Evolutionary conservation across 2,888 invertebrate species (phyloP), one percentile per base, ranked within the genome.

Genomic region (Cephus nigrinus): DNA sequence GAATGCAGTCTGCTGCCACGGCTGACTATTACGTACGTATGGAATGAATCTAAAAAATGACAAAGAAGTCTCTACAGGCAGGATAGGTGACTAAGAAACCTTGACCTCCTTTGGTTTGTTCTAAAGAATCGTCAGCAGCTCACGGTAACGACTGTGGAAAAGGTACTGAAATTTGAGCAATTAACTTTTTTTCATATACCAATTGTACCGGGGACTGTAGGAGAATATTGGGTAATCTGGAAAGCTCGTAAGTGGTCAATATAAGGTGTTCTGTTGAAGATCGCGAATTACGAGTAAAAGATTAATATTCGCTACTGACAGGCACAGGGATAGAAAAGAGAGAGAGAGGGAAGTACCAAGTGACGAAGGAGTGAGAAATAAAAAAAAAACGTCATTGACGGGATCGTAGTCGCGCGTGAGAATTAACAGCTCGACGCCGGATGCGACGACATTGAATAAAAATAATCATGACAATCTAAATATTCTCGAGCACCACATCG

Each of bases 381-480:
- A 30, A 71, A 40, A 15, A 55, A 23, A 5, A 23, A 55, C 9
- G 9, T 55, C 55, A 23, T 23, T 23, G 23, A 55, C 55, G 23
- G 2, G 9, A 55, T 9, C 23, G 2, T n/a, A 23, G 35, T 32
- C 34, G 74, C 74, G 71, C 32, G 35, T 71, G 74, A 74, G 74
- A 34, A 74, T 75, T 71, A 71, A 33, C 31, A 31, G 12, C 71
- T 15, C 71, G 32, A 33, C 68, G 75, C 78, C 75, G 78, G 75
- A 75, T 68, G 75, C 36, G 35, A n/a, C 74, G 40, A 36, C 75
- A 11, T 34, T 78, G 55, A 72, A 78, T 78, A 36, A 40, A 71
- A 78, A 55, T 55, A 55, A 55, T 55, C 72, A 68, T 73, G 75
- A 72, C 31, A 78, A 76, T 76, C 75, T 75, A 71, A 68, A 78